phyloP scores from a whole-genome alignment of 2,797 vertebrate genomes.

The Anguilla marmorata region DNA sequence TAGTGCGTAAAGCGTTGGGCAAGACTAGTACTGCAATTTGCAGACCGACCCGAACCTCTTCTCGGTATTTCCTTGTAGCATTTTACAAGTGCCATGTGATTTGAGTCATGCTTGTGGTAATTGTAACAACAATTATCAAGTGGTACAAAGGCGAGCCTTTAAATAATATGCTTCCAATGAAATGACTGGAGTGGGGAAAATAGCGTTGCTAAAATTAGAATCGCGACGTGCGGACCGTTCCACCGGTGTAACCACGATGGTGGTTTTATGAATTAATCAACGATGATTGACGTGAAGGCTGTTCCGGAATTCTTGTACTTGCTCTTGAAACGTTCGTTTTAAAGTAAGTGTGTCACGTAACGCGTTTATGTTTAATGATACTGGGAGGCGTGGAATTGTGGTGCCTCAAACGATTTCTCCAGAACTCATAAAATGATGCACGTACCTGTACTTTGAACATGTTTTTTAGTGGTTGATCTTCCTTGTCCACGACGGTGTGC shows the following conservation, averaged over 20 bases:
- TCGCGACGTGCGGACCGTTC: not conserved
- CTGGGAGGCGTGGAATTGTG: not conserved
- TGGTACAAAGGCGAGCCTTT: not conserved
- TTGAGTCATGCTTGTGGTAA: not conserved
- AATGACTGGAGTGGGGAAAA: constrained; percentile 20
- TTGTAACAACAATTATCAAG: not conserved
- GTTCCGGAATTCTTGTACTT: not conserved
- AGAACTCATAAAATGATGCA: too few species aligned
- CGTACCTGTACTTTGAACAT: not conserved
- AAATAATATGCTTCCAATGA: constrained; percentile 5
- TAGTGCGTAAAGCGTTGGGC: not conserved
- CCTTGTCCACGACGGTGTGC: not conserved
- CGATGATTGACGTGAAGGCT: not conserved
- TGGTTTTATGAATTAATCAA: not conserved
- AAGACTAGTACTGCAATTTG: not conserved
- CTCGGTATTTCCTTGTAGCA: not conserved
- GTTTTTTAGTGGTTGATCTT: not conserved
- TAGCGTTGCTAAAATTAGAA: constrained; percentile 35
- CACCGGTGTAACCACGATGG: too few species aligned
- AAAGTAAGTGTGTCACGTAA: not conserved
- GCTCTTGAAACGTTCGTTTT: not conserved
- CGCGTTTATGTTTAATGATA: not conserved
- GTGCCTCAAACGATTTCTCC: not conserved
- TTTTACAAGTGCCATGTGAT: not conserved
- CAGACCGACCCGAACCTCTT: not conserved